These are phyloP conservation scores for Liasis olivaceus DNA, from an alignment of 2,797 vertebrate genomes.

Conservation along the genomic window DNA sequence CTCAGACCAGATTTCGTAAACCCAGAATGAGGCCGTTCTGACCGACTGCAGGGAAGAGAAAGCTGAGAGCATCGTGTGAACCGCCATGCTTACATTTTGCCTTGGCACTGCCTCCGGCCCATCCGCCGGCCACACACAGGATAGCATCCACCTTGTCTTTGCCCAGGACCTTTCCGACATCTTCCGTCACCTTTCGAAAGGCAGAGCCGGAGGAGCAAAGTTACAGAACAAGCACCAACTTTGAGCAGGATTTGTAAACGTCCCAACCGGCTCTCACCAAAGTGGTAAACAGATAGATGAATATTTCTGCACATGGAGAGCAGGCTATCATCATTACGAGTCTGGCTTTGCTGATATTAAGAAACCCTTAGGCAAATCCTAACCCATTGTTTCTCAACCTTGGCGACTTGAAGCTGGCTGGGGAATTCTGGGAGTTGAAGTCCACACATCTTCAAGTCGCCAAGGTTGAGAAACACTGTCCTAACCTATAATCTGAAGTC, in stretches of 20 bases:
- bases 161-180: conserved; percentile 85
- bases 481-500: not conserved
- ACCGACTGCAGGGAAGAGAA: not conserved
- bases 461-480: too few species aligned
- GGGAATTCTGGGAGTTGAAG: too few species aligned
- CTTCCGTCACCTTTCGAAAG: conserved; percentile 85
- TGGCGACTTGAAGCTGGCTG: too few species aligned
- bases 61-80: not conserved
- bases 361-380: not conserved
- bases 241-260: not conserved
- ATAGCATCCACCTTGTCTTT: conserved; percentile 93
- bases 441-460: too few species aligned
- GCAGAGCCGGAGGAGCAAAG: not conserved
- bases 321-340: not conserved
- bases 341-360: not conserved
- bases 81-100: conserved; percentile 86
- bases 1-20: too few species aligned
- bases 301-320: not conserved
- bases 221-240: not conserved
- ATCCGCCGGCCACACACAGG: conserved; percentile 95
- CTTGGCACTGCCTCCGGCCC: conserved; percentile 93
- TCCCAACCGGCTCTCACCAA: not conserved
- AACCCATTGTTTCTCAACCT: too few species aligned
- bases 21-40: not conserved
- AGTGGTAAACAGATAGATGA: not conserved